Conservation (phyloP, 2,888 invertebrate genomes). For the Ormyrus labotus region DNA sequence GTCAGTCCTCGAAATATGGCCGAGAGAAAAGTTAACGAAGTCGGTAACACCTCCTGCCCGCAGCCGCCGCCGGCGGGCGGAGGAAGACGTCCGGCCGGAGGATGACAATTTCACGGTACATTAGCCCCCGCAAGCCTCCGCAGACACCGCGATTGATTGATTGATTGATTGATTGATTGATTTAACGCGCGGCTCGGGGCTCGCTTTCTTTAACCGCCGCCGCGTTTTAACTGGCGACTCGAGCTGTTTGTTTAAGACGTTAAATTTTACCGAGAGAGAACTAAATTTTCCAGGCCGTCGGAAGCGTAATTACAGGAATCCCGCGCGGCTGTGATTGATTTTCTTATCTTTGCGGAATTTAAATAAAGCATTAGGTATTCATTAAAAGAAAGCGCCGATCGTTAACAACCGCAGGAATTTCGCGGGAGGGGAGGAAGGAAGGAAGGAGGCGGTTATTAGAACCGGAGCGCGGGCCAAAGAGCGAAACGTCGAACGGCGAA, state of each 20-base stretch:
- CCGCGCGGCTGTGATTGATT: no score
- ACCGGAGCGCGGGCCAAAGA: background rate
- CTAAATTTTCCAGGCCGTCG: no score
- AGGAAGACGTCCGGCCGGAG: slow-evolving; percentile 58
- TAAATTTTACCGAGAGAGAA: no score
- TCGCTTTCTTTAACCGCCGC: no score
- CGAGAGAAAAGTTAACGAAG: slow-evolving; percentile 23
- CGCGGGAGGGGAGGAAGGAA: no score
- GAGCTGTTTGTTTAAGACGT: background rate
- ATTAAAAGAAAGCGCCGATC: no score
- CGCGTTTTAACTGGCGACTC: background rate
- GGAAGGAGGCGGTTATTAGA: no score
- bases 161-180: slow-evolving; percentile 49
- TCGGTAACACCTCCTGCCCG: slow-evolving; percentile 13
- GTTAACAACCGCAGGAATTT: no score
- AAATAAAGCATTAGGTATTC: no score
- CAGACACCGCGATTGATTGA: background rate
- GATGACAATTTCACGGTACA: slow-evolving; percentile 74
- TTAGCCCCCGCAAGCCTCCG: slow-evolving; percentile 60
- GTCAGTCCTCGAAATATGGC: slow-evolving; percentile 17
- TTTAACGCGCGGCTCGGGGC: slow-evolving; percentile 18
- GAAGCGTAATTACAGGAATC: no score
- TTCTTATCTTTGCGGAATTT: no score
- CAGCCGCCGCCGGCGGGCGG: slow-evolving; percentile 12
- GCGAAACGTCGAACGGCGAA: slow-evolving; percentile 57